Base-by-base conservation (phyloP, 2,797 vertebrate genomes). In the Lepus oiostolus region DNA sequence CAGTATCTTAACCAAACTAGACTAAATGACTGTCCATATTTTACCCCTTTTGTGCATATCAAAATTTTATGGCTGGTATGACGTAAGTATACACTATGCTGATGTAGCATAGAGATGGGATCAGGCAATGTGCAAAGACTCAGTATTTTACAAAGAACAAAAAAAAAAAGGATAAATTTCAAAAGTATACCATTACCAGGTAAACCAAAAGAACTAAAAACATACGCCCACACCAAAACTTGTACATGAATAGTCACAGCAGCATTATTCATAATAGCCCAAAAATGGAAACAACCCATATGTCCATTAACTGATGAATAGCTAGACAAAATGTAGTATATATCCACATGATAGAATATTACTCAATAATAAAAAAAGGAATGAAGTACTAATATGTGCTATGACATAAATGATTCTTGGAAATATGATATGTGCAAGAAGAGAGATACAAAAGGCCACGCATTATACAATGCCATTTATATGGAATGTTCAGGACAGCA, bases 121-220 rank as follows among this genome's bases (percentile, higher is more conserved):
- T 97, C 96, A 98, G 97, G 95, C 87, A 98, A 98, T 91, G 93
- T 97, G 82, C 97, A 97, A 98, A 96, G 92, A 85, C 95, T 97
- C 89, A 97, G 86, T 98, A 98, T 97, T 98, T 97, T 96, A 97
- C 97, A 98, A 98, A 97, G 96, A 86, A 98, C 96, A 97, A 97
- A 97, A 98, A 98, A 96, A 97, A 92, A 97, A 96, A 50, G 97
- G 94, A 47, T 97, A 92, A 97, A 96, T 97, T 95, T 72, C 92
- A 94, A 42, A 68, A 10, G 35, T 90, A 83, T 88, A 30, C 26
- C 10, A 94, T 16, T 74, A 9, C 67, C 32, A 92, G 16, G 10
- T 85, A 65, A 28, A 81, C 10, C 10, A 88, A 94, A 7, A 93
- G n/a, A 93, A 90, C 14, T 88, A 30, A 96, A 91, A 96, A 85